Percentiles rank a stretch among this genome's conserved stretches.
Evolutionary conservation across 2,888 invertebrate species (phyloP).

Genomic region (Mantis religiosa): DNA sequence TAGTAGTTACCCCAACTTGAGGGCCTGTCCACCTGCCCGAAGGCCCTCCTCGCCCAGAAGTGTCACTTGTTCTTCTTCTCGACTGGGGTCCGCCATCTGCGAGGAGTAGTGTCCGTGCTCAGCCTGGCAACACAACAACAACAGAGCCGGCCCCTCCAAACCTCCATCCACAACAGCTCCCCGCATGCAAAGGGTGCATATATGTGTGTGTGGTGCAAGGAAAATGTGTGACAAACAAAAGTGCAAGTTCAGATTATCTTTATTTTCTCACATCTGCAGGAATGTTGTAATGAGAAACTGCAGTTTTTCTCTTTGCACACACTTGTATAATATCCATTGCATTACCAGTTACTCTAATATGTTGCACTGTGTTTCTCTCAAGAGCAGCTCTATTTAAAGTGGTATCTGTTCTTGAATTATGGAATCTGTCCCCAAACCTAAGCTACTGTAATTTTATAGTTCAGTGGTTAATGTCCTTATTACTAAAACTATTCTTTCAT

Average conservation of each 20-base stretch:
- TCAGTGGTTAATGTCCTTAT: no score
- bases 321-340: not conserved
- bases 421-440: no score
- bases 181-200: not conserved
- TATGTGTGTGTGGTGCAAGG: not conserved
- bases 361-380: not conserved
- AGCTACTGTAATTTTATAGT: no score
- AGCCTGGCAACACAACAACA: constrained; percentile 66
- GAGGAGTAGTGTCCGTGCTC: constrained; percentile 64
- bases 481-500: no score
- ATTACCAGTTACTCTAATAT: not conserved
- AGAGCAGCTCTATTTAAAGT: not conserved
- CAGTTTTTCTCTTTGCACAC: not conserved
- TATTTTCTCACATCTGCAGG: not conserved
- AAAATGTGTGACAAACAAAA: not conserved
- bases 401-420: no score
- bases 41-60: constrained; percentile 95
- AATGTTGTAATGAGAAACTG: not conserved
- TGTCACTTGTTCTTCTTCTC: constrained; percentile 93
- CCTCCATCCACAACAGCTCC: not conserved
- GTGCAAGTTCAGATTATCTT: not conserved
- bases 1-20: constrained; percentile 88
- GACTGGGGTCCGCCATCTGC: constrained; percentile 96
- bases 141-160: constrained; percentile 30
- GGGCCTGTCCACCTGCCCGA: constrained; percentile 91